Base-by-base conservation (phyloP, 2,888 invertebrate genomes). In the Hirtodrosophila cameraria region DNA sequence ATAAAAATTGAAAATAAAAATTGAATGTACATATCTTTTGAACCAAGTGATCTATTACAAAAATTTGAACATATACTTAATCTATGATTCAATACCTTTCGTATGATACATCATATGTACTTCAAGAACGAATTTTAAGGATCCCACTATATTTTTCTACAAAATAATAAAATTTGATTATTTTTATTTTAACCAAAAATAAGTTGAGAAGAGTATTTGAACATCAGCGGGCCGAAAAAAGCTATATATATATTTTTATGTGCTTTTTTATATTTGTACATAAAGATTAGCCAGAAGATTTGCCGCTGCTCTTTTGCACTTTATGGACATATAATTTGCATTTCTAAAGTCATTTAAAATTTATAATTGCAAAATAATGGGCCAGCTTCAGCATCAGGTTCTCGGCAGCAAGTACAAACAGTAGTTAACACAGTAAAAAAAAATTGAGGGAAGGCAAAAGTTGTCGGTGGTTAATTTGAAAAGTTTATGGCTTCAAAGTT, bases 341-440 rank as follows among this genome's bases (percentile, higher is more conserved):
- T 82, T 75, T 61, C 55, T 28, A 59, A 70, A 57, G 83, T 64
- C 50, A 70, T 80, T 87, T 70, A 82, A 68, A 77, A 64, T 82
- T 39, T 67, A 54, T 85, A 85, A 80, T 85, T 82, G 86, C 62
- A 63, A 63, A 57, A 70, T 85, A 75, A 86, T 82, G 75, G 52
- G 58, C 25, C 68, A 25, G 42, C 30, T 9, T 25, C 27, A 43
- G 9, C 15, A 8, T 7, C 35, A 11, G n/a, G n/a, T n/a, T n/a
- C n/a, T n/a, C n/a, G n/a, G n/a, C n/a, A n/a, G n/a, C n/a, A n/a
- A n/a, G n/a, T n/a, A n/a, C n/a, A n/a, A n/a, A n/a, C n/a, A 45
- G 28, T 46, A 31, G 38, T 27, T 46, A 27, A 43, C 20, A 13
- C 12, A 25, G 38, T 36, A 28, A 18, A 18, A 20, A 28, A 18